These are phyloP conservation scores for Neodontobutis hainanensis DNA, from an alignment of 2,113 vertebrate species.

Conservation along the genomic window DNA sequence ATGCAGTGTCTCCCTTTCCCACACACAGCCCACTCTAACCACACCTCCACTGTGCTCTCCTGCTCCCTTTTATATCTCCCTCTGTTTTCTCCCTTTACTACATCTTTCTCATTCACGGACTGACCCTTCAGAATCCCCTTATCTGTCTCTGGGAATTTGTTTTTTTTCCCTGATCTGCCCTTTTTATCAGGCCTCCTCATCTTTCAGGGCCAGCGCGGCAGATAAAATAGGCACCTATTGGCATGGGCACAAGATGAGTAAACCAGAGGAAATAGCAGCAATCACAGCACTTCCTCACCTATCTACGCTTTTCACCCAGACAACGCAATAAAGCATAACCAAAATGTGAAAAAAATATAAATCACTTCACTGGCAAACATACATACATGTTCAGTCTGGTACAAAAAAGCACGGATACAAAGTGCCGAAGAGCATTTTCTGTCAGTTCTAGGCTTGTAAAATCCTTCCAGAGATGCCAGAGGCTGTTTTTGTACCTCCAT, in stretches of 20 bases:
- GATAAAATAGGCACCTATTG: constrained; percentile 46
- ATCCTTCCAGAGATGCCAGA: too few relatives aligned
- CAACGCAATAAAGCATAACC: constrained; percentile 17
- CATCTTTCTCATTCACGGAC: constrained; percentile 18
- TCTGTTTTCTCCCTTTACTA: constrained; percentile 19
- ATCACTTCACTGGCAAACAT: neutral
- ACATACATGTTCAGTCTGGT: neutral
- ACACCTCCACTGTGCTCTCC: constrained; percentile 15
- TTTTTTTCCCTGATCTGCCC: constrained; percentile 34
- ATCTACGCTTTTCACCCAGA: constrained; percentile 19
- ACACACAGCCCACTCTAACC: neutral
- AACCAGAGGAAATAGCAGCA: constrained; percentile 25
- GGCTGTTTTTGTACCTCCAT: too few relatives aligned
- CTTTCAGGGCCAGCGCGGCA: constrained; percentile 36
- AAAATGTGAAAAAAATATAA: constrained; percentile 6
- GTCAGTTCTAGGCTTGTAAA: neutral
- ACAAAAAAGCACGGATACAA: neutral
- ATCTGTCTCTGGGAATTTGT: constrained; percentile 45
- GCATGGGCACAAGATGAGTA: constrained; percentile 10
- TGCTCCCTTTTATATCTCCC: constrained; percentile 6
- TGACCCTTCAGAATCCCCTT: constrained; percentile 32
- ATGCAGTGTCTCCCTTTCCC: constrained; percentile 14
- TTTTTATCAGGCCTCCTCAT: constrained; percentile 39
- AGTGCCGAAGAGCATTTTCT: neutral
- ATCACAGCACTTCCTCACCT: constrained; percentile 16